These are phyloP conservation scores for Meloidogyne hapla DNA, from an alignment of 1,140 invertebrate species.

Conservation along the genomic window DNA sequence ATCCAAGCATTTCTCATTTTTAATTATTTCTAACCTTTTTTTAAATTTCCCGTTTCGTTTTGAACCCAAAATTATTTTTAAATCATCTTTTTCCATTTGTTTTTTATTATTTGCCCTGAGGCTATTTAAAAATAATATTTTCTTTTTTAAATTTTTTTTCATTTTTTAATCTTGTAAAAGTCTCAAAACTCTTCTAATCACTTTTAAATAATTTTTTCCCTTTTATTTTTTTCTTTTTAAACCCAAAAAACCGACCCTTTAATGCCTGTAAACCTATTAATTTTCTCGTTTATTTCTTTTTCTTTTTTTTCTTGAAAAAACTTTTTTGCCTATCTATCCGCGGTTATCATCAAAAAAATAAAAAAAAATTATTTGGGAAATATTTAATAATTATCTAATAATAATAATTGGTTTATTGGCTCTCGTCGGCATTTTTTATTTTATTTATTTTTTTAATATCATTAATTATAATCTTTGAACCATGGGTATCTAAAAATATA, in stretches of 20 bases:
- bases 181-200: too few species aligned
- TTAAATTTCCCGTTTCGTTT: too few species aligned
- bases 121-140: background rate
- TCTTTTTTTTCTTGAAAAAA: background rate
- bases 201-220: too few species aligned
- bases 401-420: background rate
- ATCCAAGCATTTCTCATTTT: too few species aligned
- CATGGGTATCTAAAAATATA: background rate
- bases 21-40: too few species aligned
- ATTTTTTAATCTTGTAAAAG: background rate
- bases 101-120: background rate
- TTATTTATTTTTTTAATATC: too few species aligned
- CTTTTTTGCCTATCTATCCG: background rate
- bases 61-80: too few species aligned
- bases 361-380: too few species aligned
- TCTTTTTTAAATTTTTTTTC: background rate
- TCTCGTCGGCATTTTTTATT: background rate
- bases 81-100: background rate
- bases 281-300: too few species aligned
- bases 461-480: background rate
- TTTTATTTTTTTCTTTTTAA: too few species aligned
- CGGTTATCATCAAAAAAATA: background rate
- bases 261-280: background rate
- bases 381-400: background rate
- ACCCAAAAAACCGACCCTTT: too few species aligned